Percentiles rank a stretch among this genome's conserved stretches.
Evolutionary conservation across 2,797 vertebrate species (phyloP).

Genomic region (Nannoperca australis): DNA sequence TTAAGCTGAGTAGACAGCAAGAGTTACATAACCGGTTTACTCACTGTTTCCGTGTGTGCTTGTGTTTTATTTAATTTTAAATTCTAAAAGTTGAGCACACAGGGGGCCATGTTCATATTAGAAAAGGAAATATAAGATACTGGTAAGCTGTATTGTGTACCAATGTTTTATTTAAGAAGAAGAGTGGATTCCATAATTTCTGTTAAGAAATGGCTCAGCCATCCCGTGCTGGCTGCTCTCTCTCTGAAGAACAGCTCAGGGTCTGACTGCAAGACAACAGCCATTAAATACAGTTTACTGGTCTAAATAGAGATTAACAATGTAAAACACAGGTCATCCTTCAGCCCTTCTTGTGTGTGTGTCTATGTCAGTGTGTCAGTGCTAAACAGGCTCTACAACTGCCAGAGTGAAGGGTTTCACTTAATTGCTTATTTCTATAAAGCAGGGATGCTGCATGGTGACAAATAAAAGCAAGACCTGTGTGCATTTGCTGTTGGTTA

Average conservation of each 20-base stretch:
- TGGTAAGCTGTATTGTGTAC: conserved; percentile 1
- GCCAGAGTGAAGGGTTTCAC: neutral
- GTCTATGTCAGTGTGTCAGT: conserved; percentile 1
- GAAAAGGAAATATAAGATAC: conserved; percentile 13
- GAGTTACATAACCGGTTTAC: conserved; percentile 67
- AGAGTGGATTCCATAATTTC: conserved; percentile 53
- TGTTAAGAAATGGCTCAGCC: conserved; percentile 41
- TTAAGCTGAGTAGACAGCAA: conserved; percentile 59
- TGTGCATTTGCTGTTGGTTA: neutral
- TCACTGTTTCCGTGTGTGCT: conserved; percentile 41
- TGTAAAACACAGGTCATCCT: conserved; percentile 21
- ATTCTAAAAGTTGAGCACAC: conserved; percentile 5
- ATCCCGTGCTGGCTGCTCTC: conserved; percentile 21
- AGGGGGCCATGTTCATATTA: conserved; percentile 27
- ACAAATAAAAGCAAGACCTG: neutral
- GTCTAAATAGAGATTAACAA: conserved; percentile 27
- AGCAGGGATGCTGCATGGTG: neutral
- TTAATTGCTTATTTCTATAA: neutral
- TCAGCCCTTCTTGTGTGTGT: conserved; percentile 11
- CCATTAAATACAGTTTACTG: conserved; percentile 9
- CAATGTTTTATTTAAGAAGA: conserved; percentile 32
- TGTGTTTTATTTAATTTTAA: conserved; percentile 29
- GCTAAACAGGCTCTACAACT: neutral
- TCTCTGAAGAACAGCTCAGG: conserved; percentile 26
- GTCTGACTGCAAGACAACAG: conserved; percentile 38